phyloP scores from a whole-genome alignment of 2,888 invertebrate genomes.

The Sinohyriopsis cumingii region DNA sequence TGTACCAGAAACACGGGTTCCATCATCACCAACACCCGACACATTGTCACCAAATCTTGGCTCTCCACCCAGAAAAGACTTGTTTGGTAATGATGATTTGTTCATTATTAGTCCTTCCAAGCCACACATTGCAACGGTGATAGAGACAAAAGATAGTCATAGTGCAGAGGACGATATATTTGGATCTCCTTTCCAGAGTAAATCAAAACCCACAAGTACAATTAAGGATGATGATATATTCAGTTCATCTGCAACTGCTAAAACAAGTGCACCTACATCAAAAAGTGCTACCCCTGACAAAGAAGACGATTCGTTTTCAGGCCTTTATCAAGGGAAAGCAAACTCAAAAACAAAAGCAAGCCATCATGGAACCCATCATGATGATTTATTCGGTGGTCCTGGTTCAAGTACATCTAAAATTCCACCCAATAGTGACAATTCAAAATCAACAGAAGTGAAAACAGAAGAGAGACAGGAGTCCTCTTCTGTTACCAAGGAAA shows the following conservation, averaged over 20 bases:
- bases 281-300: constrained; percentile 13
- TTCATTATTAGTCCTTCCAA: constrained; percentile 23
- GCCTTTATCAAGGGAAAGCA: constrained; percentile 8
- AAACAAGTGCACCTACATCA: constrained; percentile 6
- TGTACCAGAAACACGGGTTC: not conserved
- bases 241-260: constrained; percentile 1
- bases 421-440: constrained; percentile 4
- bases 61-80: constrained; percentile 31
- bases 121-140: constrained; percentile 16
- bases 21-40: not conserved
- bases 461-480: constrained; percentile 3
- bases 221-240: constrained; percentile 30
- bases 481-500: too few species aligned
- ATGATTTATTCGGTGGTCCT: constrained; percentile 18
- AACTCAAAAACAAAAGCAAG: constrained; percentile 13
- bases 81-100: constrained; percentile 63
- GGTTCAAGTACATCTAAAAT: constrained; percentile 26
- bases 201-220: constrained; percentile 5
- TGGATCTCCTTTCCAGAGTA: constrained; percentile 12
- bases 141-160: constrained; percentile 12
- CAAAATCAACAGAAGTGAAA: constrained; percentile 2
- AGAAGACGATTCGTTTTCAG: constrained; percentile 33
- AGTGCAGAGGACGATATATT: constrained; percentile 30
- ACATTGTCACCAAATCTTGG: constrained; percentile 3
- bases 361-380: constrained; percentile 11